Base-by-base conservation (phyloP, 2,888 invertebrate genomes). In the Crematogaster levior region DNA sequence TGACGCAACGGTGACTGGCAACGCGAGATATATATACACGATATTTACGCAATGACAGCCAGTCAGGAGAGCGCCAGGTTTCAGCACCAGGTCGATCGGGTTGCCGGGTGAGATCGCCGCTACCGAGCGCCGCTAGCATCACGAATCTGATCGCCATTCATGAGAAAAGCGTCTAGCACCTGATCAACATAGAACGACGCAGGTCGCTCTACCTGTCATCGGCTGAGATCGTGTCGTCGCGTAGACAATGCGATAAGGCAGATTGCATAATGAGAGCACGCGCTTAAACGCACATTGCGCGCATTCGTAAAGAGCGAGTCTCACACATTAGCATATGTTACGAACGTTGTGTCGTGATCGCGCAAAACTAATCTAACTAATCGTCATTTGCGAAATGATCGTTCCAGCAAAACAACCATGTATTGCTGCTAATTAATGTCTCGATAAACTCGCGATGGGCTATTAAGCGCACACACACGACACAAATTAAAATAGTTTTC, bases 41-140 rank as follows among this genome's bases (percentile, higher is more conserved):
- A n/a, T n/a, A 51, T 48, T 86, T 88, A 74, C 82, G 88, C 83
- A 84, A 88, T 63, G 86, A 68, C 68, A 51, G 73, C 40, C 48
- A 56, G 66, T 2, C 30, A 51, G 68, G 75, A 73, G 77, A 65
- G 79, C 72, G 79, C 72, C 60, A 70, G 63, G 75, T 85, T 83
- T 82, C 48, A 43, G 34, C 60, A 43, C 24, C 81, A 48, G 56
- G 82, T 82, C 82, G 75, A 82, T 81, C 77, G 56, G 75, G 83
- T 79, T 81, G 77, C 65, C 65, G 53, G 24, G 48, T 34, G 73
- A 84, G 72, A 82, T 85, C 74, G 77, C 73, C 12, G 34, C 65
- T 70, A 48, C 34, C 65, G 40, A 27, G 53, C 65, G 65, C 15
- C 40, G 40, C 43, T 15, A 60, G 61, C 43, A 79, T 77, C 73